These are phyloP conservation scores for Sarcophaga caerulescens DNA, from an alignment of 2,888 invertebrate genomes.

Conservation along the genomic window DNA sequence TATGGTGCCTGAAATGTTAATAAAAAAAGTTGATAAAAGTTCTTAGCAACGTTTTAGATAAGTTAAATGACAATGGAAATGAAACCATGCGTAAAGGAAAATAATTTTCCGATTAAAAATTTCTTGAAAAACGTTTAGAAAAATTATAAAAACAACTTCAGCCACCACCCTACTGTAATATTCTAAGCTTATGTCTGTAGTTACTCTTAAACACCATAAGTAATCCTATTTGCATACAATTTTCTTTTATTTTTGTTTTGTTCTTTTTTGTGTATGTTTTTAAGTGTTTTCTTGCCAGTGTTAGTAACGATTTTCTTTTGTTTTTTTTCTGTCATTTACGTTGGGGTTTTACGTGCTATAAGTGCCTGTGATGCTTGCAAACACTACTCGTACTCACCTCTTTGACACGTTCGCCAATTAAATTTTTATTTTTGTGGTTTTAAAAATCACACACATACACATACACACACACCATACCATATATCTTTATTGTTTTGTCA, in stretches of 20 bases:
- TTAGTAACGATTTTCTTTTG: constrained; percentile 5
- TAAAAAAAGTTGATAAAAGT: too few relatives aligned
- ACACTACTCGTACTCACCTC: constrained; percentile 41
- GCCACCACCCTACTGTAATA: not conserved
- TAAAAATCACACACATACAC: constrained; percentile 8
- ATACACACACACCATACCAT: not conserved
- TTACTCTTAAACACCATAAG: not conserved
- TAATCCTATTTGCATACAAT: not conserved
- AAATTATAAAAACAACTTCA: not conserved
- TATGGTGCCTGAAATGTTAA: too few relatives aligned
- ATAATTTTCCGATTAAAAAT: too few relatives aligned
- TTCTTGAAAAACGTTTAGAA: too few relatives aligned
- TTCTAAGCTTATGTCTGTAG: not conserved
- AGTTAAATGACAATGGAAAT: too few relatives aligned
- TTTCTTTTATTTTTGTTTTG: not conserved
- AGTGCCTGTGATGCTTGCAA: constrained; percentile 13
- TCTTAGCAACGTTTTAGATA: too few relatives aligned
- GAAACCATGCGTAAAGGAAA: too few relatives aligned
- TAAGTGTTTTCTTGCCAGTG: constrained; percentile 1
- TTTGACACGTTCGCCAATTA: constrained; percentile 66
- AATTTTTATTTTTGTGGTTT: constrained; percentile 58
- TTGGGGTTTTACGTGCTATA: constrained; percentile 25
- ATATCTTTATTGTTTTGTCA: too few relatives aligned
- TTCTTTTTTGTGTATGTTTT: not conserved
- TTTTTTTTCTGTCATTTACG: not conserved